Conservation (phyloP, 2,888 invertebrate genomes). For the Pyrgus malvae region DNA sequence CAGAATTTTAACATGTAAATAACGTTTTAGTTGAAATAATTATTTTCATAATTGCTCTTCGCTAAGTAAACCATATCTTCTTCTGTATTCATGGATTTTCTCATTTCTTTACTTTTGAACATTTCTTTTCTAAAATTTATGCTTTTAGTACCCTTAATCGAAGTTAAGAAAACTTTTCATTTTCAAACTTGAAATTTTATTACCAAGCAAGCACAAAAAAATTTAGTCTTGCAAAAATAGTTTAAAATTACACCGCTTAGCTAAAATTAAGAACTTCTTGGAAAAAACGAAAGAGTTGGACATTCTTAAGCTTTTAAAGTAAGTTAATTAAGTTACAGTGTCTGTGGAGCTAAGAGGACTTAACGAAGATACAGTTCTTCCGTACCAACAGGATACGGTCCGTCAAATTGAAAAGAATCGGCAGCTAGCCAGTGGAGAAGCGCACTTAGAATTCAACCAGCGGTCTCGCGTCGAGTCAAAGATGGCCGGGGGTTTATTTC, state of each 20-base stretch:
- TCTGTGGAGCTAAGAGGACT: constrained; percentile 17
- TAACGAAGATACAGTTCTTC: constrained; percentile 26
- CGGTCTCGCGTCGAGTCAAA: constrained; percentile 71
- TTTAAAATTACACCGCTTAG: not conserved
- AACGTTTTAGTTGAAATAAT: constrained; percentile 6
- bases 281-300: constrained; percentile 14
- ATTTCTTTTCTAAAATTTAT: too few relatives aligned
- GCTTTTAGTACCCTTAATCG: too few relatives aligned
- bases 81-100: too few relatives aligned
- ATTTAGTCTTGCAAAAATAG: not conserved
- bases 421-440: constrained; percentile 61
- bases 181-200: not conserved
- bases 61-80: too few relatives aligned
- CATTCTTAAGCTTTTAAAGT: constrained; percentile 20
- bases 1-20: constrained; percentile 1
- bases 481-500: constrained; percentile 80
- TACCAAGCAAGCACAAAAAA: not conserved
- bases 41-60: constrained; percentile 1
- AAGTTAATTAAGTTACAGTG: constrained; percentile 26
- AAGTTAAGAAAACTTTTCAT: too few relatives aligned
- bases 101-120: too few relatives aligned
- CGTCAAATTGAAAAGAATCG: constrained; percentile 60
- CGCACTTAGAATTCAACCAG: constrained; percentile 77
- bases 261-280: constrained; percentile 2
- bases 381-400: constrained; percentile 31